A percentile compares a stretch with the other conserved stretches of the same genome.
These are phyloP conservation scores for Hesperia comma DNA, from an alignment of 2,888 invertebrate genomes.

Conservation along the genomic window DNA sequence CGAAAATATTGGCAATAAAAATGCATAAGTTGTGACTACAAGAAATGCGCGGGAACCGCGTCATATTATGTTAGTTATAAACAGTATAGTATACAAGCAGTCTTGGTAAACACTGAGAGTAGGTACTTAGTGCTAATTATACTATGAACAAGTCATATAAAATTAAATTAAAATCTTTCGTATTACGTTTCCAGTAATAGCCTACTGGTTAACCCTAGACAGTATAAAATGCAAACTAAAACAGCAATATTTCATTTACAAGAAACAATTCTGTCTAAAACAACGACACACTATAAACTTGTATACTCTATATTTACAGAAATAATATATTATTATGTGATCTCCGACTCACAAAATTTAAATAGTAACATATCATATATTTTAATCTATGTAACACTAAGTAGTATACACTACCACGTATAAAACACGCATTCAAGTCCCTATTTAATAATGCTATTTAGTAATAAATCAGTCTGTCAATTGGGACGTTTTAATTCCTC, in stretches of 20 bases:
- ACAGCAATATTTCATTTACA: constrained; percentile 81
- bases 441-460: constrained; percentile 74
- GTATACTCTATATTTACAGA: constrained; percentile 79
- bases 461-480: constrained; percentile 83
- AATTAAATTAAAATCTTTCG: constrained; percentile 73
- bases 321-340: constrained; percentile 79
- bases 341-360: constrained; percentile 76
- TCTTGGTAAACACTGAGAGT: constrained; percentile 83
- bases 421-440: constrained; percentile 83
- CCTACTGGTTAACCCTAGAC: constrained; percentile 71
- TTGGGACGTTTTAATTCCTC: constrained; percentile 84
- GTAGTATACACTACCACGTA: constrained; percentile 82
- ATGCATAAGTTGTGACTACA: constrained; percentile 82
- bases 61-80: constrained; percentile 71
- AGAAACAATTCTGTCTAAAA: constrained; percentile 80
- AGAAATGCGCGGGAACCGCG: constrained; percentile 63
- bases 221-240: constrained; percentile 83
- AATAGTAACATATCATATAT: constrained; percentile 80
- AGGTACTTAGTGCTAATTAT: constrained; percentile 80
- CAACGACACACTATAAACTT: constrained; percentile 62
- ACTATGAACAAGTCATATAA: constrained; percentile 76
- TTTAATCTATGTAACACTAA: constrained; percentile 77
- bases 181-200: constrained; percentile 72
- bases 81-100: constrained; percentile 82
- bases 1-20: constrained; percentile 78